phyloP scores from a whole-genome alignment of 2,888 invertebrate genomes.

The Hypena proboscidalis region DNA sequence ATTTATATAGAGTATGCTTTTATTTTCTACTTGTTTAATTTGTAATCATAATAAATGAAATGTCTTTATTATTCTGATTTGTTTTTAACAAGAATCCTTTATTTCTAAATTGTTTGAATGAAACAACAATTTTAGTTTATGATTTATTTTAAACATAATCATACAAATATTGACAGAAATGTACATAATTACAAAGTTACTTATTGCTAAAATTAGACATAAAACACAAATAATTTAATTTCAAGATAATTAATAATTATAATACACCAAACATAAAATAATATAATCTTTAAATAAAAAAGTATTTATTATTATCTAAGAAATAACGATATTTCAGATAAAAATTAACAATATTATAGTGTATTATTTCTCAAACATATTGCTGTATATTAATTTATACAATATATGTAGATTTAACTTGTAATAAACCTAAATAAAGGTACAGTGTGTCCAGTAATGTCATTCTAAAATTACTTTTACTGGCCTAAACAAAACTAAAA shows the following conservation, averaged over 20 bases:
- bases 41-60: constrained; percentile 60
- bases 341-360: too few species aligned
- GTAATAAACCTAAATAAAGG: too few species aligned
- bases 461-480: too few species aligned
- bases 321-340: too few species aligned
- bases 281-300: too few species aligned
- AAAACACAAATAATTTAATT: constrained; percentile 1
- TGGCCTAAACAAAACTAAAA: too few species aligned
- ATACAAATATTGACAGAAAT: neutral
- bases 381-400: too few species aligned
- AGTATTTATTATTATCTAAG: too few species aligned
- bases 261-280: too few species aligned
- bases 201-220: neutral
- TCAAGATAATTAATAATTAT: neutral
- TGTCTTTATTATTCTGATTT: constrained; percentile 34
- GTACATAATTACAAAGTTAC: constrained; percentile 2
- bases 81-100: neutral
- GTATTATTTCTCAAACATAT: too few species aligned
- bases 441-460: too few species aligned
- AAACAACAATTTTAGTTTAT: constrained; percentile 4
- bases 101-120: constrained; percentile 5
- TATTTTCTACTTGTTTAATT: constrained; percentile 60
- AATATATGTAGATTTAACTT: too few species aligned
- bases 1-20: constrained; percentile 49
- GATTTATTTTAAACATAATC: constrained; percentile 3